phyloP scores from a whole-genome alignment of 2,888 invertebrate species.

The Emmelina monodactyla region DNA sequence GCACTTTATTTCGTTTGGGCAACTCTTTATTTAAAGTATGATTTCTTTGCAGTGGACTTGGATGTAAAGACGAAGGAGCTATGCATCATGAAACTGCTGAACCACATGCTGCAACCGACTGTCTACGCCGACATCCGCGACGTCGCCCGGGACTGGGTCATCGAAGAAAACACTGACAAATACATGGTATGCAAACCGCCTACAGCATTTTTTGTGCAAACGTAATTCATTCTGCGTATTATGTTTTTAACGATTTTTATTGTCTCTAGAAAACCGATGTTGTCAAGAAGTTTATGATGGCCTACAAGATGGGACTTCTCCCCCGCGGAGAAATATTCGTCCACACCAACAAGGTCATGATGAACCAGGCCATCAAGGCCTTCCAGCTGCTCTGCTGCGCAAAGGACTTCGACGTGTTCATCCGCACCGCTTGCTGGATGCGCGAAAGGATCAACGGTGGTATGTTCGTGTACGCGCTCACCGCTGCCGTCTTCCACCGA shows the following conservation, averaged over 20 bases:
- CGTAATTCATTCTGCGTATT: not conserved
- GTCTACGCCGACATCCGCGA: constrained; percentile 66
- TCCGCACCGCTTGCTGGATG: constrained; percentile 73
- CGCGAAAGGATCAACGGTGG: constrained; percentile 75
- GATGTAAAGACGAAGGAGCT: constrained; percentile 63
- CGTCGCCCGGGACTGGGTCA: constrained; percentile 65
- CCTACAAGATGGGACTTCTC: constrained; percentile 65
- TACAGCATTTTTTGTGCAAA: not conserved
- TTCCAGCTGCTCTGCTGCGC: constrained; percentile 72
- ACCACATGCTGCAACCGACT: constrained; percentile 68
- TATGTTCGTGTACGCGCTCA: constrained; percentile 76
- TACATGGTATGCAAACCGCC: constrained; percentile 45
- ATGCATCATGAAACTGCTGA: constrained; percentile 65
- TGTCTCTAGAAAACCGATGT: constrained; percentile 57
- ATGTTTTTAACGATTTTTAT: not conserved
- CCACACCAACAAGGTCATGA: constrained; percentile 65
- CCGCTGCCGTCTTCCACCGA: constrained; percentile 73
- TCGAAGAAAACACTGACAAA: constrained; percentile 66
- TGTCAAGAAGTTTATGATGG: constrained; percentile 64
- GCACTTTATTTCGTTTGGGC: not conserved
- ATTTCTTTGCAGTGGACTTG: constrained; percentile 42
- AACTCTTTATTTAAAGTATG: not conserved
- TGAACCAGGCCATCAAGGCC: constrained; percentile 68
- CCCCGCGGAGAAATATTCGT: constrained; percentile 69
- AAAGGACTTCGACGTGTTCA: constrained; percentile 73